These are phyloP conservation scores for Acrocephalus scirpaceus DNA, from an alignment of 2,797 vertebrate species.

Conservation along the genomic window DNA sequence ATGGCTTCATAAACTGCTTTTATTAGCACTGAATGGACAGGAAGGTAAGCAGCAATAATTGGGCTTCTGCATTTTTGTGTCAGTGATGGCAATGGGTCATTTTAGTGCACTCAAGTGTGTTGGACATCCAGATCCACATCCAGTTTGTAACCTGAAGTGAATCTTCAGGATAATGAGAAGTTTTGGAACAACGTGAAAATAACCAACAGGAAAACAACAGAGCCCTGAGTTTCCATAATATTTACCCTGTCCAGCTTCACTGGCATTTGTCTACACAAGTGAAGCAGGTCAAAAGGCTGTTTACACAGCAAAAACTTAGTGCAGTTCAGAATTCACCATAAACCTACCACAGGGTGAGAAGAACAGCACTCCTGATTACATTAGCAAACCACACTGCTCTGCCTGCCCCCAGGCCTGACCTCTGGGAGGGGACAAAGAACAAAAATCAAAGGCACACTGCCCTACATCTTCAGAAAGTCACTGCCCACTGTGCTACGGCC, in stretches of 20 bases:
- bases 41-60: not conserved
- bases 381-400: not conserved
- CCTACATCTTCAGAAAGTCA: not conserved
- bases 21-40: not conserved
- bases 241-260: not conserved
- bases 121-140: not conserved
- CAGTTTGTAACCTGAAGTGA: not conserved
- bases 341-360: not conserved
- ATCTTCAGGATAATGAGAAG: not conserved
- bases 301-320: not conserved
- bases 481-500: not conserved
- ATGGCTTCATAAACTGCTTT: not conserved
- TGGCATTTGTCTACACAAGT: not conserved
- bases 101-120: not conserved
- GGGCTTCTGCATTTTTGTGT: not conserved
- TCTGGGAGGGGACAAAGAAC: not conserved
- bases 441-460: constrained; percentile 27
- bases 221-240: not conserved
- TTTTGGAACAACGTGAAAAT: not conserved
- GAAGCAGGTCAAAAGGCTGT: not conserved
- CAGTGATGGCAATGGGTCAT: not conserved
- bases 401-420: not conserved
- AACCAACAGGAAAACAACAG: not conserved
- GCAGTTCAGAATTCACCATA: not conserved
- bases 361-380: not conserved